Evolutionary conservation across 2,113 vertebrate genomes (phyloP).

Genomic region (Hypomesus transpacificus): DNA sequence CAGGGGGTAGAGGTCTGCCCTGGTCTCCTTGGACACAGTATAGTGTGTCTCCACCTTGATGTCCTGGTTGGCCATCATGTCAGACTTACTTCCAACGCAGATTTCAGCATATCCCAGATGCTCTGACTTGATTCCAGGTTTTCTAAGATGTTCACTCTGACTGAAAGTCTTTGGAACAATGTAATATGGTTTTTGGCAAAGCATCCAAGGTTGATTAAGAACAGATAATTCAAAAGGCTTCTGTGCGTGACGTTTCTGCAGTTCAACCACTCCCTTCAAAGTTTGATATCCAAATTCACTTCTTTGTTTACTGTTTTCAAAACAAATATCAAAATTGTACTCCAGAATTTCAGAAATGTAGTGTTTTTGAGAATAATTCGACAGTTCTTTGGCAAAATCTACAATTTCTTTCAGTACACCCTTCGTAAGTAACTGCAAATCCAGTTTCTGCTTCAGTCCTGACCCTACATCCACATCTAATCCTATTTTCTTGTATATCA

Average conservation of each 20-base stretch:
- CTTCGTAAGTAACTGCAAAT: conserved; percentile 25
- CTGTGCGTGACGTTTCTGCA: not conserved
- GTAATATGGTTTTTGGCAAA: not conserved
- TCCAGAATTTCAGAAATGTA: conserved; percentile 34
- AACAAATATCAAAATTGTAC: not conserved
- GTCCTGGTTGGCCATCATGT: not conserved
- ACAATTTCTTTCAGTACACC: conserved; percentile 36
- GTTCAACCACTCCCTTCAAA: not conserved
- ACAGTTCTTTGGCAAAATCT: conserved; percentile 19
- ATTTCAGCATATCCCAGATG: not conserved
- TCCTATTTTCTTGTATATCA: not conserved
- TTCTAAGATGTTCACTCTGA: not conserved
- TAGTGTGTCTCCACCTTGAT: not conserved
- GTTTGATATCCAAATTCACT: not conserved
- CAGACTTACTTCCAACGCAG: not conserved
- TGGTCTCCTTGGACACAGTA: not conserved
- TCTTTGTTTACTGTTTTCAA: not conserved
- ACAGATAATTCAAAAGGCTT: not conserved
- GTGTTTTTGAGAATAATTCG: conserved; percentile 8
- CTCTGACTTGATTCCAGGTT: not conserved
- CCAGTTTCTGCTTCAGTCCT: conserved; percentile 26
- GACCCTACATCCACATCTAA: conserved; percentile 38
- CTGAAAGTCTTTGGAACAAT: not conserved
- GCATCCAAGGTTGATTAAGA: too few species aligned
- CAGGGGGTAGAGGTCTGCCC: not conserved